A percentile compares a stretch with the other conserved stretches of the same genome.
Evolutionary conservation across 2,797 vertebrate genomes (phyloP).

Genomic region (Labroides dimidiatus): DNA sequence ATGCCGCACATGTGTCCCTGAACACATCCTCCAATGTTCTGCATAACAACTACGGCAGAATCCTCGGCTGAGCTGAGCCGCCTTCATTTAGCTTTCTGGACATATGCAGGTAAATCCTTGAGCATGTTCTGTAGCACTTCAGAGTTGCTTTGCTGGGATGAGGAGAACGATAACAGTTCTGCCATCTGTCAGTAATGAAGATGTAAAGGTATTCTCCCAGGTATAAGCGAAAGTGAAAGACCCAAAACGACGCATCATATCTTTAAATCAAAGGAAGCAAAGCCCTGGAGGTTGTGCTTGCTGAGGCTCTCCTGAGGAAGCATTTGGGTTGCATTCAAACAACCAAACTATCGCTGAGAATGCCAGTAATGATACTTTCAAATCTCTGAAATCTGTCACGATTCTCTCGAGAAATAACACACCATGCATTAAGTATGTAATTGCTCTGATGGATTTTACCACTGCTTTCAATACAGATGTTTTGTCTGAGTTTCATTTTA

Average conservation of each 20-base stretch:
- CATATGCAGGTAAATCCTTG: slow-evolving; percentile 28
- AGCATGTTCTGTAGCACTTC: slow-evolving; percentile 29
- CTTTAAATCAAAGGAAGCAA: not conserved
- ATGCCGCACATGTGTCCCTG: slow-evolving; percentile 8
- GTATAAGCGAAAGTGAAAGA: not conserved
- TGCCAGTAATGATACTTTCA: no score
- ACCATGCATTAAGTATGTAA: no score
- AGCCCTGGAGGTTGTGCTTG: not conserved
- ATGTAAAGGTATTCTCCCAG: not conserved
- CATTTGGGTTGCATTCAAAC: no score
- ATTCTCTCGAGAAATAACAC: no score
- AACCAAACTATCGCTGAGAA: no score
- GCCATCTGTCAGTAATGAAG: slow-evolving; percentile 18
- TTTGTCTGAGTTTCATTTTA: no score
- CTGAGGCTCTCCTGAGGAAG: not conserved
- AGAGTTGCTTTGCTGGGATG: slow-evolving; percentile 6
- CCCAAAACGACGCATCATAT: not conserved
- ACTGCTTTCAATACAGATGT: no score
- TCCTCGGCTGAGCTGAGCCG: slow-evolving; percentile 3
- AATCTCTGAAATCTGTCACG: no score
- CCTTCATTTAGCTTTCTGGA: slow-evolving; percentile 36
- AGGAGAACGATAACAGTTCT: slow-evolving; percentile 11
- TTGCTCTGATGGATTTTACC: no score
- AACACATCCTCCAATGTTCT: slow-evolving; percentile 8
- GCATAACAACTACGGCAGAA: slow-evolving; percentile 13